A percentile compares a stretch with the other conserved stretches of the same genome.
Evolutionary conservation across 1,140 invertebrate genomes (phyloP).

Genomic region (Ips typographus): DNA sequence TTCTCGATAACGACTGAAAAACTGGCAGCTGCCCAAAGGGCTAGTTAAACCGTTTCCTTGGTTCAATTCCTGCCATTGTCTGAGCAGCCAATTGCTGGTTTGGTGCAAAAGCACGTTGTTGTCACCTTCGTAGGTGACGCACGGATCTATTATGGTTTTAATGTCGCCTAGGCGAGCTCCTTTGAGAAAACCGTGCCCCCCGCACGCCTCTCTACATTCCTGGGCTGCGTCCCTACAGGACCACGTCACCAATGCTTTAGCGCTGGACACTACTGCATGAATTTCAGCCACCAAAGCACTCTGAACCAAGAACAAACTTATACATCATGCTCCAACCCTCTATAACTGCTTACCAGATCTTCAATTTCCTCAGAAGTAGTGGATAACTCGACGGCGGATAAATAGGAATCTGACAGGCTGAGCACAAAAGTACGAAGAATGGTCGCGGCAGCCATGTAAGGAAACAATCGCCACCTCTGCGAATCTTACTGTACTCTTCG

Average conservation of each 20-base stretch:
- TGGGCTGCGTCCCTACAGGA: conserved; percentile 80
- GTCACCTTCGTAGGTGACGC: conserved; percentile 94
- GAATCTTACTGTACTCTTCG: too few species aligned
- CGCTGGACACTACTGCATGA: conserved; percentile 85
- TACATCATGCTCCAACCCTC: neutral
- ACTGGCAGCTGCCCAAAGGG: conserved; percentile 65
- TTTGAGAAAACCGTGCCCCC: conserved; percentile 79
- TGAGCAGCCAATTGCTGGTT: conserved; percentile 86
- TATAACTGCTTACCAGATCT: conserved; percentile 38
- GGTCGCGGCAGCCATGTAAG: conserved; percentile 81
- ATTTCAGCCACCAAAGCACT: conserved; percentile 67
- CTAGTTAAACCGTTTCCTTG: conserved; percentile 54
- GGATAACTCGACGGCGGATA: conserved; percentile 44
- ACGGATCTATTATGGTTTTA: conserved; percentile 85
- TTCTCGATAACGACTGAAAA: conserved; percentile 57
- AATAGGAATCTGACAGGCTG: conserved; percentile 50
- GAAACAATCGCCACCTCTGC: conserved; percentile 90
- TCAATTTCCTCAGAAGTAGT: conserved; percentile 39
- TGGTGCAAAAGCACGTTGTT: conserved; percentile 95
- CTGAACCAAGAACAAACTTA: conserved; percentile 30
- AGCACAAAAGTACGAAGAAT: conserved; percentile 74
- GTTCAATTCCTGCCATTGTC: conserved; percentile 60
- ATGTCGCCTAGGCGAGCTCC: conserved; percentile 79
- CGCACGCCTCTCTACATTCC: conserved; percentile 89
- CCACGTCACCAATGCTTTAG: conserved; percentile 88